Conservation (phyloP, 2,797 vertebrate species). For the Myoxocephalus aenaeus region DNA sequence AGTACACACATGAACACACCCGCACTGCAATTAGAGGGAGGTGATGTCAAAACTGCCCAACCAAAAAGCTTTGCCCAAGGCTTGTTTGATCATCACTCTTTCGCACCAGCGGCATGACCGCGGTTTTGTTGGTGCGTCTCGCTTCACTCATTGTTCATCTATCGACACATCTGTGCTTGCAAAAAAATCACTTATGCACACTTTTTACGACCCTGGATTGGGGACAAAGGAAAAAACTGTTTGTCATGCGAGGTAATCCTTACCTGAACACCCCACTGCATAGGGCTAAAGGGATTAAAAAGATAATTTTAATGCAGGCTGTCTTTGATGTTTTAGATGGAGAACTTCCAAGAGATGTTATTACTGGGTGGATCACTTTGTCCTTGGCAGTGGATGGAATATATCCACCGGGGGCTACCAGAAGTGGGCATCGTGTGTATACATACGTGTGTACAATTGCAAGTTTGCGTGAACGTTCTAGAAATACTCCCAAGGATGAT, state of each 20-base stretch:
- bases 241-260: conserved; percentile 65
- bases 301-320: conserved; percentile 65
- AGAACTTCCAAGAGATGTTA: conserved; percentile 62
- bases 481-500: conserved; percentile 10
- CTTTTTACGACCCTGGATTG: conserved; percentile 32
- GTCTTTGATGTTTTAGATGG: conserved; percentile 67
- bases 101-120: conserved; percentile 34
- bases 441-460: neutral
- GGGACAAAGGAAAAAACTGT: conserved; percentile 33
- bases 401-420: conserved; percentile 19
- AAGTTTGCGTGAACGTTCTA: neutral
- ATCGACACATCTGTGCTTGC: conserved; percentile 39
- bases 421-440: conserved; percentile 8
- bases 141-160: conserved; percentile 25
- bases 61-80: conserved; percentile 24
- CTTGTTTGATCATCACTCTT: conserved; percentile 54
- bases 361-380: conserved; percentile 52
- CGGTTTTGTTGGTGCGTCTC: conserved; percentile 21
- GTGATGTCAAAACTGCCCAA: conserved; percentile 42
- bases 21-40: conserved; percentile 18
- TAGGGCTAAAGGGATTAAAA: conserved; percentile 68
- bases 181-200: neutral
- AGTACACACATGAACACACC: neutral
- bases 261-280: conserved; percentile 60
- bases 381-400: conserved; percentile 65